A percentile compares a stretch with the other conserved stretches of the same genome.
phyloP scores from a whole-genome alignment of 2,113 vertebrate genomes.

The Gallinago paraguaiae region DNA sequence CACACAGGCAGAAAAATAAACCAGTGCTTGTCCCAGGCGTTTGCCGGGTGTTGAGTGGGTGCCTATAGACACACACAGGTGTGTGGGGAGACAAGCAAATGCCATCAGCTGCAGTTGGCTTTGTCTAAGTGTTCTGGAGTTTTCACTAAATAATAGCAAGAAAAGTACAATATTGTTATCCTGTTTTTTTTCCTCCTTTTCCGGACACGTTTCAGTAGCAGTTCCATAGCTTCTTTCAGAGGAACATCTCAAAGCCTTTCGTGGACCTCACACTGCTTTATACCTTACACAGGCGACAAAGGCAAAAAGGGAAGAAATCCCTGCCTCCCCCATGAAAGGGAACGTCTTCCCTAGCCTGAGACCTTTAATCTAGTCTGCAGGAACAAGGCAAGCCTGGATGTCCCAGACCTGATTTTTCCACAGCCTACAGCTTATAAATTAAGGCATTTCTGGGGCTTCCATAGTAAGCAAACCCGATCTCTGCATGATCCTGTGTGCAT shows the following conservation, averaged over 20 bases:
- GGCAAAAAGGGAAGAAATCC: neutral
- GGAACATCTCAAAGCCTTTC: neutral
- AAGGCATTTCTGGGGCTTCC: neutral
- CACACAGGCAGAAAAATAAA: neutral
- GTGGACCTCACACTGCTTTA: neutral
- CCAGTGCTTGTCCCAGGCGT: neutral
- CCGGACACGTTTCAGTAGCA: neutral
- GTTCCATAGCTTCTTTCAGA: neutral
- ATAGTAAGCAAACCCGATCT: neutral
- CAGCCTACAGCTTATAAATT: neutral
- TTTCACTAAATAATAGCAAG: neutral
- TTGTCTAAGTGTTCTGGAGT: neutral
- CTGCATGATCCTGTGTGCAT: neutral
- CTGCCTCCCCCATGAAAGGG: neutral
- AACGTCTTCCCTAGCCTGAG: neutral
- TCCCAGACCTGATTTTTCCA: neutral
- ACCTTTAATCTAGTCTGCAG: neutral
- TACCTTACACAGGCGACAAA: neutral
- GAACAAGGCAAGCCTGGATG: neutral
- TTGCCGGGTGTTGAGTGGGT: neutral
- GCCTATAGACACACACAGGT: neutral
- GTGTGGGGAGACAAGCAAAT: neutral
- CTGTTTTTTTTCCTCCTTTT: neutral
- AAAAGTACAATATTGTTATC: neutral
- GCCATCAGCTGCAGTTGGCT: neutral